phyloP scores from a whole-genome alignment of 2,888 invertebrate genomes.

The Augochlorella aurata region DNA sequence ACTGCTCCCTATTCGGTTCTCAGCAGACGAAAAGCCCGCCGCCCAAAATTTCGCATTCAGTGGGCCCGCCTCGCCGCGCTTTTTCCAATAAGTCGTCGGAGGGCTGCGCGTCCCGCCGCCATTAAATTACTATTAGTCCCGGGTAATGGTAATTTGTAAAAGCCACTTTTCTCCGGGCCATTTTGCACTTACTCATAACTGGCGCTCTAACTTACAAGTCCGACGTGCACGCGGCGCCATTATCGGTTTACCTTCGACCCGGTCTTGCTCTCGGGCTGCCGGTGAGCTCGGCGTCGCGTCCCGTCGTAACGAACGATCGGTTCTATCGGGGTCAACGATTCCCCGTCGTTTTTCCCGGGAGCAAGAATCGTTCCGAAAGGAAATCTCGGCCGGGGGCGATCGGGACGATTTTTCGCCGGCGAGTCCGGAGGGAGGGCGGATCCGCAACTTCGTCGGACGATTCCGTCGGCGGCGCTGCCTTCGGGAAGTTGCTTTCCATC shows the following conservation, averaged over 20 bases:
- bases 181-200: constrained; percentile 54
- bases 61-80: background rate
- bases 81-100: constrained; percentile 16
- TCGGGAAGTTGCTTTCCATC: constrained; percentile 36
- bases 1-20: too few species aligned
- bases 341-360: constrained; percentile 26
- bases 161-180: constrained; percentile 37
- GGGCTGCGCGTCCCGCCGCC: background rate
- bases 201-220: constrained; percentile 46
- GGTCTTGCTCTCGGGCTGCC: background rate
- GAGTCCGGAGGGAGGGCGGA: background rate
- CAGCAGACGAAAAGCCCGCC: too few species aligned
- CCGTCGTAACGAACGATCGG: constrained; percentile 42
- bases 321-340: constrained; percentile 51
- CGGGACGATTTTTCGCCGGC: constrained; percentile 57
- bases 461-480: constrained; percentile 17
- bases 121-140: constrained; percentile 54
- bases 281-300: background rate
- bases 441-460: constrained; percentile 9
- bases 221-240: constrained; percentile 34
- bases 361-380: constrained; percentile 36
- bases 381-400: constrained; percentile 45
- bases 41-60: constrained; percentile 12
- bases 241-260: constrained; percentile 63
- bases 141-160: constrained; percentile 56